Conservation (phyloP, 2,888 invertebrate species). For the Venusia cambrica region DNA sequence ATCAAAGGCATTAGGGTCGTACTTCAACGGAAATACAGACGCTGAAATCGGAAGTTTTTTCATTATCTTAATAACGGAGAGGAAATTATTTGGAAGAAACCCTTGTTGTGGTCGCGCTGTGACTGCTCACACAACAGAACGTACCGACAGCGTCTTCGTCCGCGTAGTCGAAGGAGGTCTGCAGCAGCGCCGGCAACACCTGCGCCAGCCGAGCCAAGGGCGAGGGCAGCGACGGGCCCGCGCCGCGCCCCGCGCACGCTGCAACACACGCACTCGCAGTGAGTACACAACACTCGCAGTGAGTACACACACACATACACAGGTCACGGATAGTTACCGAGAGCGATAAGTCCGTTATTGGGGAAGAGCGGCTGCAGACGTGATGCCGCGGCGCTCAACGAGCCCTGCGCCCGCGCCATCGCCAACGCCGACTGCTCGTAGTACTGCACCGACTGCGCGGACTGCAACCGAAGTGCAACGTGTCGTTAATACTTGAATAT, state of each 20-base stretch:
- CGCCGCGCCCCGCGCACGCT: conserved; percentile 18
- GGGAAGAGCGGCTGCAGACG: conserved; percentile 33
- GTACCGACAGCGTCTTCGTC: too few relatives aligned
- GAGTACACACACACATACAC: too few relatives aligned
- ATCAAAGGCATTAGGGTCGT: too few relatives aligned
- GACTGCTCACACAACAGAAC: too few relatives aligned
- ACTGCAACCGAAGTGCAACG: conserved; percentile 2
- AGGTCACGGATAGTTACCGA: conserved; percentile 30
- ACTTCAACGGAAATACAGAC: too few relatives aligned
- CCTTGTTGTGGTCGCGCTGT: too few relatives aligned
- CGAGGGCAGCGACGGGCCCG: conserved; percentile 28
- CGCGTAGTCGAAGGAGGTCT: conserved; percentile 27
- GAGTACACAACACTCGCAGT: too few relatives aligned
- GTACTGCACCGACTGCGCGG: conserved; percentile 37
- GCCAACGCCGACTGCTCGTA: conserved; percentile 49
- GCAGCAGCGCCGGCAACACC: conserved; percentile 39
- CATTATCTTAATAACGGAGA: too few relatives aligned
- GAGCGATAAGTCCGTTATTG: conserved; percentile 39
- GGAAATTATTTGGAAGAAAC: too few relatives aligned
- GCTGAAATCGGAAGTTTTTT: too few relatives aligned
- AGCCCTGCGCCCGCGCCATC: conserved; percentile 32
- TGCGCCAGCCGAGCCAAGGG: conserved; percentile 31
- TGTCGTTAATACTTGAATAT: too few relatives aligned
- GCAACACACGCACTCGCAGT: conserved; percentile 16
- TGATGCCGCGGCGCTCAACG: conserved; percentile 25